Percentiles rank a stretch among this genome's conserved stretches.
Evolutionary conservation across 2,888 invertebrate species (phyloP).

Genomic region (Watsonalla binaria): DNA sequence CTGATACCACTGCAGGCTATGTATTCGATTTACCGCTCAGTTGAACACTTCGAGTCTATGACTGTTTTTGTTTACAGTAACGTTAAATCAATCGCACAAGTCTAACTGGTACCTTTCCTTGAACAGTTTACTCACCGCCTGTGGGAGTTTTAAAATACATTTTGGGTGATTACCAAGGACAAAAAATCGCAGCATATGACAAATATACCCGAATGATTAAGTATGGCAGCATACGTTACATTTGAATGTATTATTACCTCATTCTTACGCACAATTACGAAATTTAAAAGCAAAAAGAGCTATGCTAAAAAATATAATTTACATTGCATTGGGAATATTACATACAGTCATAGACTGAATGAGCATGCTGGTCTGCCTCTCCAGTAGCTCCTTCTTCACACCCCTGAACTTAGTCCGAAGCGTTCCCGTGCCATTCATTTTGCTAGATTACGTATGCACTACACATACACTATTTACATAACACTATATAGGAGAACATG

Average conservation of each 20-base stretch:
- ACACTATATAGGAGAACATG: not conserved
- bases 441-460: slow-evolving; percentile 27
- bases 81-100: slow-evolving; percentile 9
- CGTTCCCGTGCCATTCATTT: slow-evolving; percentile 77
- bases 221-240: too few relatives aligned
- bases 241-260: too few relatives aligned
- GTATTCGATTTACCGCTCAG: slow-evolving; percentile 47
- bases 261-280: too few relatives aligned
- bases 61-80: slow-evolving; percentile 27
- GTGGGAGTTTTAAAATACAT: not conserved
- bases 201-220: not conserved
- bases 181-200: not conserved
- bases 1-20: slow-evolving; percentile 41
- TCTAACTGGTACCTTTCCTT: slow-evolving; percentile 2
- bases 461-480: slow-evolving; percentile 22
- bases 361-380: slow-evolving; percentile 84
- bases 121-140: not conserved
- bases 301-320: not conserved
- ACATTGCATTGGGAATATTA: slow-evolving; percentile 29
- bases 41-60: slow-evolving; percentile 29
- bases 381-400: slow-evolving; percentile 86
- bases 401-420: slow-evolving; percentile 85
- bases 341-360: slow-evolving; percentile 91
- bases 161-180: not conserved
- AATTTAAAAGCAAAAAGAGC: too few relatives aligned